These are phyloP conservation scores for Conus canariensis DNA, from an alignment of 2,888 invertebrate genomes.

Conservation along the genomic window DNA sequence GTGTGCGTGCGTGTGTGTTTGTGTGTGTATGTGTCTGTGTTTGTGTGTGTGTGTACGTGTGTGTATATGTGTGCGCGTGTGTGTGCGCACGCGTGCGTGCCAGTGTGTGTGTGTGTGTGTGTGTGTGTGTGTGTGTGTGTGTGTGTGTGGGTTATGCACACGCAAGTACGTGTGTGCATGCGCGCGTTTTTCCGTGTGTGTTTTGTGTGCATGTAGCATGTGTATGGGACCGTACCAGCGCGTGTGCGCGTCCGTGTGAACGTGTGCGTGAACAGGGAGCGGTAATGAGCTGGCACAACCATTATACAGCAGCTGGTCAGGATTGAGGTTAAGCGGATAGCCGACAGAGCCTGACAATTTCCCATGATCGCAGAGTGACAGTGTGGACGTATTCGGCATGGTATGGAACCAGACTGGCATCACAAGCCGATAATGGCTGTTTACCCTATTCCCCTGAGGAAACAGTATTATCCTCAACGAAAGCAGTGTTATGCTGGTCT, in stretches of 20 bases:
- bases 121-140: neutral
- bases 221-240: neutral
- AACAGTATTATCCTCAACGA: too few species aligned
- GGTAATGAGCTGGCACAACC: too few species aligned
- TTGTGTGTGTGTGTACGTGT: neutral
- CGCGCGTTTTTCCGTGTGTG: neutral
- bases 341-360: too few species aligned
- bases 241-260: neutral
- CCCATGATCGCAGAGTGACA: too few species aligned
- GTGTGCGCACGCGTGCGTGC: neutral
- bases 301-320: too few species aligned
- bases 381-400: too few species aligned
- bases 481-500: too few species aligned
- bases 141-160: neutral
- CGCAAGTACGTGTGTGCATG: neutral
- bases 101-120: neutral
- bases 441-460: too few species aligned
- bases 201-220: neutral
- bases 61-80: neutral
- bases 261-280: neutral
- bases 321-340: too few species aligned
- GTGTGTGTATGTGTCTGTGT: neutral
- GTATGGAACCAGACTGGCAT: too few species aligned
- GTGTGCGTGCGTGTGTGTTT: neutral
- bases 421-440: too few species aligned